A percentile compares a stretch with the other conserved stretches of the same genome.
Evolutionary conservation across 2,113 vertebrate genomes (phyloP).

Genomic region (Alligator mississippiensis): DNA sequence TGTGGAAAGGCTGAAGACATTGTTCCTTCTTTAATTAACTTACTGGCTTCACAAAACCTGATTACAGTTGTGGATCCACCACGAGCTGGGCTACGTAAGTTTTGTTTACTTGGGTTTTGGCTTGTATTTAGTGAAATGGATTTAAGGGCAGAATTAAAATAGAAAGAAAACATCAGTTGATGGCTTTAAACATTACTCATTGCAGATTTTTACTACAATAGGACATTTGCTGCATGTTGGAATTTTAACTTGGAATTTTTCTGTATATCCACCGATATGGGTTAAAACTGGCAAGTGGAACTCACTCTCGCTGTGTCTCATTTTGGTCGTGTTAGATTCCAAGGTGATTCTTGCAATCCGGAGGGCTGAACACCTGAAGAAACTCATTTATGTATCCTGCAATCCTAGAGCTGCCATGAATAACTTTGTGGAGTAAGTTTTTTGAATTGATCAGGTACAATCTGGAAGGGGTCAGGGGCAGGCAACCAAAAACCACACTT

Average conservation of each 20-base stretch:
- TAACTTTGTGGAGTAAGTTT: constrained; percentile 97
- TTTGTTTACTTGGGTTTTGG: neutral
- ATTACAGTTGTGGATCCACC: constrained; percentile 93
- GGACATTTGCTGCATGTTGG: neutral
- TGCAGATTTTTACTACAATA: fast-evolving
- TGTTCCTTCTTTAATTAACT: constrained; percentile 87
- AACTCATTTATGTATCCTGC: constrained; percentile 93
- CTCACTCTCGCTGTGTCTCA: neutral
- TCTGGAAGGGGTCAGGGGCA: neutral
- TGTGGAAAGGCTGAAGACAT: constrained; percentile 95
- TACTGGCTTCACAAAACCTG: constrained; percentile 80
- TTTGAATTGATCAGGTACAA: neutral
- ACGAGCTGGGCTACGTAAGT: constrained; percentile 95
- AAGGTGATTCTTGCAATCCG: constrained; percentile 94
- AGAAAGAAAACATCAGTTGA: neutral
- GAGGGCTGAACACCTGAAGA: constrained; percentile 90
- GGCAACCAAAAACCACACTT: neutral
- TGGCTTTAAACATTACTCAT: neutral
- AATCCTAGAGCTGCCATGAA: constrained; percentile 95
- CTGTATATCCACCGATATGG: neutral
- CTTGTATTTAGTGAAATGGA: neutral
- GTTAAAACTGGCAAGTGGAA: neutral
- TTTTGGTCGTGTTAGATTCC: constrained; percentile 83
- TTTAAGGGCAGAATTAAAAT: neutral
- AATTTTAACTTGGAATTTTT: fast-evolving